A percentile compares a stretch with the other conserved stretches of the same genome.
Conservation (phyloP, 2,888 invertebrate genomes). For the Tenthredo mesomela region DNA sequence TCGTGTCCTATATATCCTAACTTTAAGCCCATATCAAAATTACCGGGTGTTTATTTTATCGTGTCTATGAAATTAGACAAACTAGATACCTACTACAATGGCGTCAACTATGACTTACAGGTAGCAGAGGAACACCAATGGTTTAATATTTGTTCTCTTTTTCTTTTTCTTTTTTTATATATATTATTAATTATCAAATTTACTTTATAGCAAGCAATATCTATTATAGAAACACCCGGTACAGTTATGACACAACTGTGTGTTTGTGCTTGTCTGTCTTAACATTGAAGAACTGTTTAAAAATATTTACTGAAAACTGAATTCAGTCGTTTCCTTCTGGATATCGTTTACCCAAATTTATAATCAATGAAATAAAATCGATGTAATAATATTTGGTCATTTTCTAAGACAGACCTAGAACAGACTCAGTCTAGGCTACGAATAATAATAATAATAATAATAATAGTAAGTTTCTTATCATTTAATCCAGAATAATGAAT, state of each 20-base stretch:
- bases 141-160: not conserved
- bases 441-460: no score
- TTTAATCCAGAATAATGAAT: constrained; percentile 77
- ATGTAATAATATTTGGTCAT: constrained; percentile 43
- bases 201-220: constrained; percentile 23
- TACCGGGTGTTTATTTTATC: constrained; percentile 77
- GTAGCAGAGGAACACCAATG: not conserved
- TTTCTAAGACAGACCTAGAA: constrained; percentile 77
- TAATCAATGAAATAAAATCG: constrained; percentile 51
- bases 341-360: constrained; percentile 18
- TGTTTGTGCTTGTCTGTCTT: constrained; percentile 78
- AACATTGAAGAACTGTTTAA: constrained; percentile 62
- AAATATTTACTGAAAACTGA: constrained; percentile 34
- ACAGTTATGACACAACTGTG: constrained; percentile 75
- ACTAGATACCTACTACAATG: constrained; percentile 50
- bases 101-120: constrained; percentile 14
- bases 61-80: constrained; percentile 49
- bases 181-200: not conserved
- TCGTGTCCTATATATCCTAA: constrained; percentile 69
- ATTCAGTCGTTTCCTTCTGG: constrained; percentile 22
- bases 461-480: constrained; percentile 63
- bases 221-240: constrained; percentile 74
- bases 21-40: constrained; percentile 74
- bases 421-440: constrained; percentile 77
- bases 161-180: not conserved